A percentile compares a stretch with the other conserved stretches of the same genome.
Conservation (phyloP, 2,113 vertebrate species). For the Zosterops hypoxanthus region DNA sequence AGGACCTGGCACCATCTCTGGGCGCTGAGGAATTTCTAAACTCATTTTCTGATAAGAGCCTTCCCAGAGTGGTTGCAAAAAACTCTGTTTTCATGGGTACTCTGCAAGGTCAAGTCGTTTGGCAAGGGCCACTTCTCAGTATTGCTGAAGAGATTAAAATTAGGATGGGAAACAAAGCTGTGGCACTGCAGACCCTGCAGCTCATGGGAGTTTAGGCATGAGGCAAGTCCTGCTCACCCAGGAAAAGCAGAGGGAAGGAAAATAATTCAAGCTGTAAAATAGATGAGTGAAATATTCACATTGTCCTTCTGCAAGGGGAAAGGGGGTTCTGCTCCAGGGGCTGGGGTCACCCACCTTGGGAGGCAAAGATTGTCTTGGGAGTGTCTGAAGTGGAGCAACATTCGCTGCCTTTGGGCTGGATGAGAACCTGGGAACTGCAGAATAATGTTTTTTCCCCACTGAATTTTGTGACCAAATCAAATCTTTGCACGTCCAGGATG, state of each 20-base stretch:
- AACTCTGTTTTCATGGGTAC: neutral
- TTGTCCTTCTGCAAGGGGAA: neutral
- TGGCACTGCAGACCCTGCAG: neutral
- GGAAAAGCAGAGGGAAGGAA: neutral
- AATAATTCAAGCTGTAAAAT: neutral
- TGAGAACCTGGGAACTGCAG: neutral
- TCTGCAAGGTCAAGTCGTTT: neutral
- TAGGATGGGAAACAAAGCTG: neutral
- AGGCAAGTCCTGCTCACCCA: neutral
- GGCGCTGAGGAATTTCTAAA: slow-evolving; percentile 32
- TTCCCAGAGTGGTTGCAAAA: neutral
- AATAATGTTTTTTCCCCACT: rapidly evolving
- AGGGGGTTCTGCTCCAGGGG: neutral
- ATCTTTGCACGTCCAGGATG: neutral
- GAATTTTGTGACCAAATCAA: neutral
- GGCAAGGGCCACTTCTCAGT: neutral
- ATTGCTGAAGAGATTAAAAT: neutral
- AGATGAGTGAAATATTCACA: neutral
- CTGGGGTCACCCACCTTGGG: neutral
- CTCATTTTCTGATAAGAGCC: slow-evolving; percentile 43
- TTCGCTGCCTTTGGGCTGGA: neutral
- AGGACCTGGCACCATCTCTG: neutral
- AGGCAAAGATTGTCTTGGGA: neutral
- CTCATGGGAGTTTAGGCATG: rapidly evolving
- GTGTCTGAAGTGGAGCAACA: neutral